Base-by-base conservation (phyloP, 1,140 invertebrate species). In the Augochlora pura region DNA sequence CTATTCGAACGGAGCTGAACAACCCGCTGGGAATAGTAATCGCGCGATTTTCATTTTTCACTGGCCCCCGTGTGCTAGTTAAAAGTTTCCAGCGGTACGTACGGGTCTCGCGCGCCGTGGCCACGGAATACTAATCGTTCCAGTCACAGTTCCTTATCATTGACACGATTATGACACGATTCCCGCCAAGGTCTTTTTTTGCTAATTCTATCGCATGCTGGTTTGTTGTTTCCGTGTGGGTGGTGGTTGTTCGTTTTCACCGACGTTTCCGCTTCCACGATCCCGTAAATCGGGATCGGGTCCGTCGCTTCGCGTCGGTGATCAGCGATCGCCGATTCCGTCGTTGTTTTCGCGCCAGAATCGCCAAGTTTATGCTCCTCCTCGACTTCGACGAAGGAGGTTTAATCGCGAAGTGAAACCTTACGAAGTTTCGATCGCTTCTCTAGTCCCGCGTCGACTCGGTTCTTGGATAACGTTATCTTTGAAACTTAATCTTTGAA, bases 31-130 rank as follows among this genome's bases (percentile, higher is more conserved):
- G 69, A 83, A 77, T 81, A 73, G 59, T 62, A 77, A 81, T 77
- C 16, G 60, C 42, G 57, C 59, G 68, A 81, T 83, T 81, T 77
- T 69, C 74, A 74, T 70, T 81, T 78, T 84, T 81, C 79, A 74
- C 69, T 54, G 59, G 32, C 8, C 67, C 18, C 59, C 42, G 21
- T 46, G 66, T 60, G 62, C 38, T 69, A 42, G 32, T 74, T 52
- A 57, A 67, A 52, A 39, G 79, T 64, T 67, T 80, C 46, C 62
- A 73, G 12, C 21, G 62, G 62, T 73, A 25, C 23, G 62, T 73
- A 25, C 23, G 46, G 27, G 67, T 67, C 69, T 65, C 68, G 77
- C 63, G 27, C 63, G 2, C n/a, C 52, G 16, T 39, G 52, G 52
- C 3, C 42, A 18, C 52, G 68, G 76, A 75, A 84, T 82, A 80